These are phyloP conservation scores for Apotomis betuletana DNA, from an alignment of 2,888 invertebrate species.

Conservation along the genomic window DNA sequence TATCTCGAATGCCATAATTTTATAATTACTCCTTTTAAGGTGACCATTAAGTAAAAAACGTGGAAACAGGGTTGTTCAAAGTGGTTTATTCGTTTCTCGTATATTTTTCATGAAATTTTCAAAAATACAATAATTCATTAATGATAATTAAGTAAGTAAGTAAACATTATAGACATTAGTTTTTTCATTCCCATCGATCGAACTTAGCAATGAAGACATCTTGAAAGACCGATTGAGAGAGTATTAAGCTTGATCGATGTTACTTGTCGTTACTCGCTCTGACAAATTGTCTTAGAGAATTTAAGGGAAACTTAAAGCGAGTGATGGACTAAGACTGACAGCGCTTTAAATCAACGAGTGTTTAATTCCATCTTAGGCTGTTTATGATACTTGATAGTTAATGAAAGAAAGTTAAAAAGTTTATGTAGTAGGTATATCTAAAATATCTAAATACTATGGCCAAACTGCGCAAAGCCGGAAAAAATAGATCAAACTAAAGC, in stretches of 20 bases:
- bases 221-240: conserved; percentile 31
- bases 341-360: conserved; percentile 16
- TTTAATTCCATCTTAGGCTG: background rate
- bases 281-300: conserved; percentile 35
- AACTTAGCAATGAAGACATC: conserved; percentile 21
- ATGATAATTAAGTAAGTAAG: background rate
- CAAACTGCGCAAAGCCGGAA: too few relatives aligned
- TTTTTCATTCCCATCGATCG: conserved; percentile 18
- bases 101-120: too few relatives aligned
- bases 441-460: too few relatives aligned
- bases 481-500: too few relatives aligned
- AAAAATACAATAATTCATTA: too few relatives aligned
- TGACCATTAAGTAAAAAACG: background rate
- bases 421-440: too few relatives aligned
- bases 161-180: conserved; percentile 7
- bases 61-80: too few relatives aligned
- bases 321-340: conserved; percentile 18
- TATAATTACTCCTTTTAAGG: background rate
- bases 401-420: too few relatives aligned
- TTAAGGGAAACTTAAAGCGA: conserved; percentile 21
- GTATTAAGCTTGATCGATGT: conserved; percentile 40
- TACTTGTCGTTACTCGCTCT: conserved; percentile 35
- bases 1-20: background rate
- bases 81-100: too few relatives aligned
- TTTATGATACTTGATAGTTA: too few relatives aligned